Conservation (phyloP, 2,113 vertebrate species). For the Catharus bicknelli region DNA sequence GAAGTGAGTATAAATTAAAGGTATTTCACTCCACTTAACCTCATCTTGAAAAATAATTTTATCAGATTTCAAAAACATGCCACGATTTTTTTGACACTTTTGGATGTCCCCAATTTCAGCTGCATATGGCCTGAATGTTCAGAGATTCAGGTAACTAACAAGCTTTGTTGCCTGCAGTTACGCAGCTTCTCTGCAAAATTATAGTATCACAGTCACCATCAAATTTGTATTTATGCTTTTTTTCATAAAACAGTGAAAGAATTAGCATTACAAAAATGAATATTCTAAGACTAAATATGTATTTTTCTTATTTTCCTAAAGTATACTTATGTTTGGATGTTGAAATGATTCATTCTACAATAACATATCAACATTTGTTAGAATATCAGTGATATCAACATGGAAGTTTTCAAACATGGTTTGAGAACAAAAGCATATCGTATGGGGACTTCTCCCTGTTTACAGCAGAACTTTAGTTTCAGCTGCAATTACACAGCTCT, state of each 20-base stretch:
- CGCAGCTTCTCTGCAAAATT: neutral
- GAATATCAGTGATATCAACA: neutral
- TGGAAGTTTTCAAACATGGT: neutral
- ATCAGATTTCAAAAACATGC: neutral
- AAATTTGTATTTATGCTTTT: neutral
- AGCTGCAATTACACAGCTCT: neutral
- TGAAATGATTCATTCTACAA: neutral
- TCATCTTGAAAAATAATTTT: neutral
- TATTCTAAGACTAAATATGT: neutral
- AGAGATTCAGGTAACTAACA: neutral
- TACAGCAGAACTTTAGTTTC: neutral
- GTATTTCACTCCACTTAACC: neutral
- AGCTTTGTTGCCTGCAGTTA: neutral
- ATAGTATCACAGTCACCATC: neutral
- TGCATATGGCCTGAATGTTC: neutral
- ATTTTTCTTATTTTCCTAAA: neutral
- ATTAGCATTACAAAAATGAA: neutral
- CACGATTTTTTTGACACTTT: neutral
- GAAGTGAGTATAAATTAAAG: neutral
- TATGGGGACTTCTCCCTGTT: neutral
- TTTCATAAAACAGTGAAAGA: neutral
- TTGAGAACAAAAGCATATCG: neutral
- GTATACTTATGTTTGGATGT: neutral
- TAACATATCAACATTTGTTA: neutral
- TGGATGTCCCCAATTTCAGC: neutral